These are phyloP conservation scores for Papilio glaucus DNA, from an alignment of 1,140 invertebrate genomes.

Conservation along the genomic window DNA sequence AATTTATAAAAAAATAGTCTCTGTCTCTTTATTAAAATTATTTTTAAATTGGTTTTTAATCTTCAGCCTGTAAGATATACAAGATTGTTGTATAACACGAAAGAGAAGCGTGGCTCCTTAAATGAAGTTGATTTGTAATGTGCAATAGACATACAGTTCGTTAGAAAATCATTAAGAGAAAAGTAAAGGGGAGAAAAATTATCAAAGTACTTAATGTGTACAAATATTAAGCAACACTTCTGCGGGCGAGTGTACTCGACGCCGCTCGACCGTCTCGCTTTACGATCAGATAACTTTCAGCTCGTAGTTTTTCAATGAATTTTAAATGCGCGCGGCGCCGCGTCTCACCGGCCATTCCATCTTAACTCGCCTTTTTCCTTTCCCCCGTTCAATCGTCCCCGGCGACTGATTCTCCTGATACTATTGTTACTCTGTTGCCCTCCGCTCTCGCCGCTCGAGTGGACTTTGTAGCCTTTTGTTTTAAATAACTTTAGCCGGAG, in stretches of 20 bases:
- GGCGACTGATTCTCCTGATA: constrained; percentile 51
- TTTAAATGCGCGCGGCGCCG: constrained; percentile 72
- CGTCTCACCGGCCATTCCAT: constrained; percentile 27
- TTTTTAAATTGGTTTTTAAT: too few species aligned
- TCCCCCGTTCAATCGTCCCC: constrained; percentile 41
- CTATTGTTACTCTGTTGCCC: constrained; percentile 45
- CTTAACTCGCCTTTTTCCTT: constrained; percentile 38
- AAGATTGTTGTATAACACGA: too few species aligned
- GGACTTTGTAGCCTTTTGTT: constrained; percentile 41
- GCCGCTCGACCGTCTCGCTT: constrained; percentile 51
- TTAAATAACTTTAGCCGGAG: constrained; percentile 39
- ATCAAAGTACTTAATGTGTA: constrained; percentile 26
- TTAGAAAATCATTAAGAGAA: constrained; percentile 8
- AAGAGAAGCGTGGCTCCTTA: too few species aligned
- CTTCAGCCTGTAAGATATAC: too few species aligned
- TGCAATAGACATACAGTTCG: background rate
- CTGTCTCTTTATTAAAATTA: too few species aligned
- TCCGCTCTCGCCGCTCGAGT: too few species aligned
- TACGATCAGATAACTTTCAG: constrained; percentile 81
- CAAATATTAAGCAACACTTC: constrained; percentile 40
- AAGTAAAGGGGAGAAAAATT: background rate
- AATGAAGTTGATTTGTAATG: too few species aligned
- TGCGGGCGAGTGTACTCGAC: constrained; percentile 33
- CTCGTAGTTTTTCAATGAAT: constrained; percentile 82
- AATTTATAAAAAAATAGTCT: too few species aligned